Conservation (phyloP, 2,797 vertebrate genomes). For the Coregonus suidteri region DNA sequence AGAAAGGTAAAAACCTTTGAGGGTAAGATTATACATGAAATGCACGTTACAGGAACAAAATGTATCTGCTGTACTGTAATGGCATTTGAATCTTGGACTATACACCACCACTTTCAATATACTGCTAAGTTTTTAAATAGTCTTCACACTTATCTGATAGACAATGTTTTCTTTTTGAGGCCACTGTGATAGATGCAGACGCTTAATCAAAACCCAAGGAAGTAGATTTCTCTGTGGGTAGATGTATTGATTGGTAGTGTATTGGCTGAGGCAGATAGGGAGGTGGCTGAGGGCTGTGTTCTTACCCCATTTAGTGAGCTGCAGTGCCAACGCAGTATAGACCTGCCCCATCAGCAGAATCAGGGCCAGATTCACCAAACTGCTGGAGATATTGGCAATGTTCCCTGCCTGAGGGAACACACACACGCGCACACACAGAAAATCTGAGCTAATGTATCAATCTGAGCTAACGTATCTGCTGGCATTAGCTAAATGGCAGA, state of each 20-base stretch:
- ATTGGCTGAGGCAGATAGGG: conserved; percentile 7
- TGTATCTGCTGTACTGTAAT: too few relatives aligned
- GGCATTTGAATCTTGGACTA: too few relatives aligned
- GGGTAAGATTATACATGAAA: too few relatives aligned
- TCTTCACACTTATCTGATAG: too few relatives aligned
- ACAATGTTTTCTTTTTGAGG: neutral
- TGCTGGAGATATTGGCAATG: conserved; percentile 81
- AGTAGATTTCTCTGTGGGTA: conserved; percentile 31
- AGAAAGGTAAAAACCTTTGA: too few relatives aligned
- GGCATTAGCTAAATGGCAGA: too few relatives aligned
- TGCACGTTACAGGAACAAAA: too few relatives aligned
- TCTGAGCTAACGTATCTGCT: too few relatives aligned
- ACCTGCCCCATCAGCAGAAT: conserved; percentile 81
- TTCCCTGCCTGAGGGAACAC: conserved; percentile 72
- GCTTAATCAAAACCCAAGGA: conserved; percentile 10
- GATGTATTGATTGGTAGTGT: neutral
- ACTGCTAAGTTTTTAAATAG: too few relatives aligned
- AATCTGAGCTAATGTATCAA: too few relatives aligned
- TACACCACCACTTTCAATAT: too few relatives aligned
- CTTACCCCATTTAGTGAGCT: conserved; percentile 84
- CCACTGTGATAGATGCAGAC: conserved; percentile 16
- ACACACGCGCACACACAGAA: conserved; percentile 11
- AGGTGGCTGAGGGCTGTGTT: conserved; percentile 29
- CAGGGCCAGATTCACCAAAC: conserved; percentile 78
- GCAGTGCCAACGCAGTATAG: conserved; percentile 81